These are phyloP conservation scores for Sylvietta virens DNA, from an alignment of 2,113 vertebrate genomes.

Conservation along the genomic window DNA sequence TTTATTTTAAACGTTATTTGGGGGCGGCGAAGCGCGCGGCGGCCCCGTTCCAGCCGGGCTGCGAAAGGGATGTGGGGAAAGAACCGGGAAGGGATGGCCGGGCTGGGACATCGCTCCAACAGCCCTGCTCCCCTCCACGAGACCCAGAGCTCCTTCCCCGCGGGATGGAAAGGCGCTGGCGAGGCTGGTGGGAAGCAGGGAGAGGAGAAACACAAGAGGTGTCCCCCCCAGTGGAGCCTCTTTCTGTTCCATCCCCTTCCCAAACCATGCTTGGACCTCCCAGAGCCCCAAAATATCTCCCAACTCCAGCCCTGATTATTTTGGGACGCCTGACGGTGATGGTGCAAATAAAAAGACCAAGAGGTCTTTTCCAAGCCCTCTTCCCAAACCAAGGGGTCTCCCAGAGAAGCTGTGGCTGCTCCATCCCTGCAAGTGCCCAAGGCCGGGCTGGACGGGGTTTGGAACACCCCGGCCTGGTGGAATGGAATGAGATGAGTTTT, in stretches of 20 bases:
- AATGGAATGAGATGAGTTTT: not conserved
- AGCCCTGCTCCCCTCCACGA: not conserved
- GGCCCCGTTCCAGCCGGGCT: not conserved
- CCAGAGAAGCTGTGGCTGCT: not conserved
- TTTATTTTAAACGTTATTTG: not conserved
- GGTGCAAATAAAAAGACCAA: not conserved
- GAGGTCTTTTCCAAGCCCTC: not conserved
- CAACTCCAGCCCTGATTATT: not conserved
- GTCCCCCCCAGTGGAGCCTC: not conserved
- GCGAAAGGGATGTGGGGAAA: not conserved
- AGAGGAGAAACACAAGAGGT: not conserved
- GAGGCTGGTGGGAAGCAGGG: not conserved
- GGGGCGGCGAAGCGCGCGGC: fast-evolving
- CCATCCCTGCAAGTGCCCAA: not conserved
- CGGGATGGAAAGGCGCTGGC: fast-evolving
- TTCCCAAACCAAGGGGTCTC: not conserved
- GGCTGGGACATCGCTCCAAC: not conserved
- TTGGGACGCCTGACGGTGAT: fast-evolving
- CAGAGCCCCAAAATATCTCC: not conserved
- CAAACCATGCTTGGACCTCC: fast-evolving
- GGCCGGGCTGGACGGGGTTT: not conserved
- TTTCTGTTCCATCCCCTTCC: not conserved
- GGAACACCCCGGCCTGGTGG: fast-evolving
- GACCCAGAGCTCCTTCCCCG: not conserved
- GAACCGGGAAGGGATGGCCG: fast-evolving